A percentile compares a stretch with the other conserved stretches of the same genome.
These are phyloP conservation scores for Antrozous pallidus DNA, from an alignment of 2,797 vertebrate species.

Conservation along the genomic window DNA sequence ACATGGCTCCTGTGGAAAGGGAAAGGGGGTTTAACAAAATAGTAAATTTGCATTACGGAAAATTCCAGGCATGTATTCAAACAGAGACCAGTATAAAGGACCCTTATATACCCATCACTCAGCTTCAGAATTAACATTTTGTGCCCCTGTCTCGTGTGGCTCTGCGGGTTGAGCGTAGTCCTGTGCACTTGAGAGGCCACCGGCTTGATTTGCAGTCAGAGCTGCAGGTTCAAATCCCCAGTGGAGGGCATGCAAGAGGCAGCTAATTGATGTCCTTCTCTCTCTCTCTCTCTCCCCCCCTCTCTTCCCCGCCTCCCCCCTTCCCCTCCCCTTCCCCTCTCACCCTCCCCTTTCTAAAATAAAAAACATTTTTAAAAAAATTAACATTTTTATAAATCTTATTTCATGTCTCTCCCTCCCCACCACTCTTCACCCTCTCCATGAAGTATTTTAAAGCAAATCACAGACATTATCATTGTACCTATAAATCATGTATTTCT, in stretches of 20 bases:
- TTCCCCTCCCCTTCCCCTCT: no score
- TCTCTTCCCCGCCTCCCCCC: accelerated
- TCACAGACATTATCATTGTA: neutral
- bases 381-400: neutral
- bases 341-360: no score
- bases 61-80: conserved; percentile 23
- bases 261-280: no score
- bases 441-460: conserved; percentile 17
- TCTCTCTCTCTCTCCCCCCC: no score
- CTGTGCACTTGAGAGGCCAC: no score
- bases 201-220: no score
- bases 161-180: no score
- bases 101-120: neutral
- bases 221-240: no score
- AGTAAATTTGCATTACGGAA: neutral
- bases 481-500: neutral
- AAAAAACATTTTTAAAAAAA: neutral
- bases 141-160: no score
- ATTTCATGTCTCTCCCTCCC: neutral
- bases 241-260: no score
- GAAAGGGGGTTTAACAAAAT: neutral
- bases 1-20: neutral
- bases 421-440: neutral
- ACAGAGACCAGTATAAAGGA: conserved; percentile 9
- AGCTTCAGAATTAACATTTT: conserved; percentile 16